Evolutionary conservation across 2,113 vertebrate species (phyloP).

Genomic region (Tachysurus vachellii): DNA sequence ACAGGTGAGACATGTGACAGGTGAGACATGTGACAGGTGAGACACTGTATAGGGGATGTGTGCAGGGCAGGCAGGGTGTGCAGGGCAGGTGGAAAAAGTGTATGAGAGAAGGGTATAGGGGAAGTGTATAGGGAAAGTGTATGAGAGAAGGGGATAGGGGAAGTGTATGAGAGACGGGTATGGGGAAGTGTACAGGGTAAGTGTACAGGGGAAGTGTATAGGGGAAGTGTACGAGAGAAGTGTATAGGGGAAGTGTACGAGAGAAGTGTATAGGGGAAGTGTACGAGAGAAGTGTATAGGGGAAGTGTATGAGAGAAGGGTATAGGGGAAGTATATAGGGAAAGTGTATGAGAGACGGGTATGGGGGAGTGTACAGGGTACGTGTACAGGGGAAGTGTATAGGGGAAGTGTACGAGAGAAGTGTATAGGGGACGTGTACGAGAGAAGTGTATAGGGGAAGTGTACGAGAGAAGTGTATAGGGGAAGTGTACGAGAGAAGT

Average conservation of each 20-base stretch:
- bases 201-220: not conserved
- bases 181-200: not conserved
- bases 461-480: not conserved
- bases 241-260: too few species aligned
- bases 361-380: too few species aligned
- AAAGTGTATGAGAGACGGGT: too few species aligned
- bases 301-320: too few species aligned
- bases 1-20: too few species aligned
- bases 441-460: not conserved
- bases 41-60: not conserved
- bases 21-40: too few species aligned
- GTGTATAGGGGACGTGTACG: not conserved
- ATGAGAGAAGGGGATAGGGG: not conserved
- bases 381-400: not conserved
- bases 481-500: not conserved
- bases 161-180: not conserved
- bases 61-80: not conserved
- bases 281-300: not conserved
- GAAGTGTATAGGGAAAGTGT: not conserved
- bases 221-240: conserved; percentile 56
- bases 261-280: not conserved
- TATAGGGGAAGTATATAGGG: too few species aligned
- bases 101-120: not conserved
- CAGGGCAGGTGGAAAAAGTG: not conserved
- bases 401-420: not conserved